These are phyloP conservation scores for Macrotus californicus DNA, from an alignment of 2,113 vertebrate genomes.

Conservation along the genomic window DNA sequence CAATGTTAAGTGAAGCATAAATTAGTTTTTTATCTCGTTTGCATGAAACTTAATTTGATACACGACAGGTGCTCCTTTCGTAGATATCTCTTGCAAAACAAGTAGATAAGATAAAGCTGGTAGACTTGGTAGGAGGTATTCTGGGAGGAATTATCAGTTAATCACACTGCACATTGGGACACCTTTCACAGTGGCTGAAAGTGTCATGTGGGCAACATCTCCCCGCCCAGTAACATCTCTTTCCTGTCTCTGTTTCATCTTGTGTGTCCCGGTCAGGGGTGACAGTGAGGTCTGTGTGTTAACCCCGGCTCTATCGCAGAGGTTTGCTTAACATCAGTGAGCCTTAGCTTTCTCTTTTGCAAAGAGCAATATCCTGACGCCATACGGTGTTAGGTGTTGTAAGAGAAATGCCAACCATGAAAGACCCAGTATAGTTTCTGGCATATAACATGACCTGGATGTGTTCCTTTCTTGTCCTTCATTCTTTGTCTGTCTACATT, in stretches of 20 bases:
- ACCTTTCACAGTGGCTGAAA: background rate
- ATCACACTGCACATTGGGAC: background rate
- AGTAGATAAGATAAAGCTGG: conserved; percentile 9
- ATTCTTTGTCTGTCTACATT: background rate
- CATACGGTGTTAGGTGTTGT: background rate
- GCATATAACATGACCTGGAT: background rate
- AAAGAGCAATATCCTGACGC: background rate
- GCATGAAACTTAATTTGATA: conserved; percentile 41
- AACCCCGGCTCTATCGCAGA: background rate
- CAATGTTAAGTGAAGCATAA: conserved; percentile 43
- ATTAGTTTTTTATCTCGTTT: conserved; percentile 45
- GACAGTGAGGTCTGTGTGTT: background rate
- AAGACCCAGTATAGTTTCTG: background rate
- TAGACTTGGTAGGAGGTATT: background rate
- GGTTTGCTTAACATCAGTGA: background rate
- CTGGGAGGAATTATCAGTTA: conserved; percentile 6
- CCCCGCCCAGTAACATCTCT: background rate
- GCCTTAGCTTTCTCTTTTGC: background rate
- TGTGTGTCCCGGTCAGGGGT: background rate
- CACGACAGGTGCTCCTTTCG: conserved; percentile 5
- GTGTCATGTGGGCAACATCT: background rate
- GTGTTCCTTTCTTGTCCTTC: background rate
- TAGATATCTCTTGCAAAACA: background rate
- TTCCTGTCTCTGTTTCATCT: background rate
- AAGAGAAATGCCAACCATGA: background rate